Conservation (phyloP, 2,888 invertebrate species). For the Xylota sylvarum region DNA sequence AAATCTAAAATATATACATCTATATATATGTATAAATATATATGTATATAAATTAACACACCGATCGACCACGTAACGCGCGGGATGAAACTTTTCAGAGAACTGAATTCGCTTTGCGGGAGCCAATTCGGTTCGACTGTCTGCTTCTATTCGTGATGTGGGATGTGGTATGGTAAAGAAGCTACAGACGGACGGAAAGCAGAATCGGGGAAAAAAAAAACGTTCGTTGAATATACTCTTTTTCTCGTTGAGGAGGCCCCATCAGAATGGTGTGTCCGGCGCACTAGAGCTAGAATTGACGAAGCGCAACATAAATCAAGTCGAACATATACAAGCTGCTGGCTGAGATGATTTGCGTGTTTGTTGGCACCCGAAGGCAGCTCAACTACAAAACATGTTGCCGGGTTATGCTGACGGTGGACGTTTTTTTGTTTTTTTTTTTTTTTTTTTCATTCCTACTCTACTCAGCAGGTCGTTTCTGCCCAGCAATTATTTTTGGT, state of each 20-base stretch:
- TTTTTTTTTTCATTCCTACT: not conserved
- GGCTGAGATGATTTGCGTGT: constrained; percentile 9
- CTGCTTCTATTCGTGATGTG: constrained; percentile 41
- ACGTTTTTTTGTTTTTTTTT: not conserved
- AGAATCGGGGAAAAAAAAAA: constrained; percentile 26
- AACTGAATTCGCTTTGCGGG: constrained; percentile 69
- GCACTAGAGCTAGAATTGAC: constrained; percentile 38
- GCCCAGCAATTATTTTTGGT: constrained; percentile 19
- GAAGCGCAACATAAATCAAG: constrained; percentile 57
- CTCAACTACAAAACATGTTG: constrained; percentile 32
- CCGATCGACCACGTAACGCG: constrained; percentile 62
- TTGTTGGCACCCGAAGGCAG: not conserved
- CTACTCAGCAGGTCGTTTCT: not conserved
- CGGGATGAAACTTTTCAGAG: constrained; percentile 69
- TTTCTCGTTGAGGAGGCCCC: constrained; percentile 35
- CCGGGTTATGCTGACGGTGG: constrained; percentile 23
- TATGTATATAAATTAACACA: constrained; percentile 49
- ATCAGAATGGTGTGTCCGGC: constrained; percentile 24
- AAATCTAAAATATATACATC: not conserved
- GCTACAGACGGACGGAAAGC: constrained; percentile 5
- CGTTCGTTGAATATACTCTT: constrained; percentile 52
- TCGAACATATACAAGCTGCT: constrained; percentile 25
- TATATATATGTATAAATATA: too few species aligned
- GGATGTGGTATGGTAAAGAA: constrained; percentile 31
- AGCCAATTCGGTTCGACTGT: constrained; percentile 51